phyloP scores from a whole-genome alignment of 2,797 vertebrate species.

The Lithobates sylvaticus region DNA sequence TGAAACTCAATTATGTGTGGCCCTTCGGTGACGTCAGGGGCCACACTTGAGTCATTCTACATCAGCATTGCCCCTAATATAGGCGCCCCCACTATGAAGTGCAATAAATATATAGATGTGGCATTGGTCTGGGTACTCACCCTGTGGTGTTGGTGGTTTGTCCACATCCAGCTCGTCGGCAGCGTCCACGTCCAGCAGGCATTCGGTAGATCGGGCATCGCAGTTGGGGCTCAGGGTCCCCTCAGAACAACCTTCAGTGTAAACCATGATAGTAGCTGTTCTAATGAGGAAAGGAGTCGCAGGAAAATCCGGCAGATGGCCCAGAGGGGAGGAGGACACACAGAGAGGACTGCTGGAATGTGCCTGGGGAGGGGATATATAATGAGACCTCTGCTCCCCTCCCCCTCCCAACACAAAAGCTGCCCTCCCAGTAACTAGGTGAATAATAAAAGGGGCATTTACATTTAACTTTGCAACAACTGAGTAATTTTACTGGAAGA shows the following conservation, averaged over 20 bases:
- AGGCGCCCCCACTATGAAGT: too few species aligned
- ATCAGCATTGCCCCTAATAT: too few species aligned
- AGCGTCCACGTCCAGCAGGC: conserved; percentile 84
- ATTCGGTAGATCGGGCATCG: conserved; percentile 68
- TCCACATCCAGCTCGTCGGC: conserved; percentile 75
- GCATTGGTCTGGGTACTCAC: background rate
- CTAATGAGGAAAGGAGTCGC: too few species aligned
- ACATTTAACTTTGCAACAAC: too few species aligned
- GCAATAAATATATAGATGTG: too few species aligned
- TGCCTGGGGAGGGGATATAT: conserved; percentile 23
- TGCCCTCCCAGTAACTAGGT: background rate
- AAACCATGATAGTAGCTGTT: background rate
- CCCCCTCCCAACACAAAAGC: background rate
- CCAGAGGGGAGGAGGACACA: too few species aligned
- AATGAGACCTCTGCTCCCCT: background rate
- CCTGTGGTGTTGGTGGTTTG: background rate
- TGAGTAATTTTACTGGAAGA: too few species aligned
- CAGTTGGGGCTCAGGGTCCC: background rate
- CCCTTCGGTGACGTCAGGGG: too few species aligned
- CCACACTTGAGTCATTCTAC: too few species aligned
- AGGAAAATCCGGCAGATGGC: background rate
- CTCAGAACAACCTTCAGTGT: background rate
- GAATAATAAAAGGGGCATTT: too few species aligned
- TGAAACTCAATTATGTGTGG: too few species aligned
- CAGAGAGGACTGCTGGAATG: background rate